Evolutionary conservation across 2,797 vertebrate genomes (phyloP).

Genomic region (Hemitrygon akajei): DNA sequence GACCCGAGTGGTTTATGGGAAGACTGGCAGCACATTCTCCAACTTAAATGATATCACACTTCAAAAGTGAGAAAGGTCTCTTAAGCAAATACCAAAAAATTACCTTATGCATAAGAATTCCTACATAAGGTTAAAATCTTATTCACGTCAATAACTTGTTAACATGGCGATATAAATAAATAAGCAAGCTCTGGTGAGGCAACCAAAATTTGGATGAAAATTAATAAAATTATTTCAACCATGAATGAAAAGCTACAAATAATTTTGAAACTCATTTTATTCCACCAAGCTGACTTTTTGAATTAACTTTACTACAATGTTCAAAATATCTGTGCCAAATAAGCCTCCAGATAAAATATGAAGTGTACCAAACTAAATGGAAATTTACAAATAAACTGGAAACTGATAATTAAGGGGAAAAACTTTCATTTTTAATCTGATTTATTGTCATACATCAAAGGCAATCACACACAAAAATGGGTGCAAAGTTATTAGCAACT

Average conservation of each 20-base stretch:
- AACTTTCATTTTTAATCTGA: background rate
- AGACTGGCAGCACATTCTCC: background rate
- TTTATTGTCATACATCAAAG: constrained; percentile 32
- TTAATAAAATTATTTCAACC: background rate
- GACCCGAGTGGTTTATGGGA: background rate
- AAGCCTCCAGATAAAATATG: background rate
- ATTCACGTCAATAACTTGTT: background rate
- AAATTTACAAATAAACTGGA: background rate
- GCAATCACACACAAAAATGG: constrained; percentile 29
- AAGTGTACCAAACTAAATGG: background rate
- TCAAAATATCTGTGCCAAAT: background rate
- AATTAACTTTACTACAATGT: background rate
- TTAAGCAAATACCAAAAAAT: background rate
- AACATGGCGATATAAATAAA: background rate
- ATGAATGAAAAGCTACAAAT: background rate
- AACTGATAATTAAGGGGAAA: background rate
- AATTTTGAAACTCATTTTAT: background rate
- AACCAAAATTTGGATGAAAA: background rate
- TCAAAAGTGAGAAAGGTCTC: no score
- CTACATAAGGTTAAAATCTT: background rate
- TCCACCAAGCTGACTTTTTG: background rate
- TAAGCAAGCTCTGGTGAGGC: no score
- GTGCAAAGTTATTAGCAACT: constrained; percentile 24
- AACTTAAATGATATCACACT: background rate
- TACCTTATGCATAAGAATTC: background rate